Conservation (phyloP, 2,113 vertebrate species). For the Siniperca knerii region DNA sequence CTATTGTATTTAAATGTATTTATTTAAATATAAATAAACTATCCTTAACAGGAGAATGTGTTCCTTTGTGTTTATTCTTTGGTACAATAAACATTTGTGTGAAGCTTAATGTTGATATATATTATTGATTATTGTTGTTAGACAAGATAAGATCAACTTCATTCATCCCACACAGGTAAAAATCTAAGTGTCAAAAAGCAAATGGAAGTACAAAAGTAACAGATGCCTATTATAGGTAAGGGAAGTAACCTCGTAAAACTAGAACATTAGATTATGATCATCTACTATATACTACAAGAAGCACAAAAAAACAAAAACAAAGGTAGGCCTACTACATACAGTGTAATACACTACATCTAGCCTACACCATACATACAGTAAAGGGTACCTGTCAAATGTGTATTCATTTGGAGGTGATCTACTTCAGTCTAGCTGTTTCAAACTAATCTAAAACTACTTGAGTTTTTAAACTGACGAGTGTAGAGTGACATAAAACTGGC, state of each 20-base stretch:
- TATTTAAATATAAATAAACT: not conserved
- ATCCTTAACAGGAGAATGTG: not conserved
- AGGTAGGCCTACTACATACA: too few relatives aligned
- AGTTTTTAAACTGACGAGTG: not conserved
- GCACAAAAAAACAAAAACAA: not conserved
- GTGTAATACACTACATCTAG: not conserved
- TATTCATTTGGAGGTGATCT: not conserved
- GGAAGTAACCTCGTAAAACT: not conserved
- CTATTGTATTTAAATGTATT: not conserved
- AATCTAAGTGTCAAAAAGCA: not conserved
- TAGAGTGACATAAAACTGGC: not conserved
- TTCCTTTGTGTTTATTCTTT: not conserved
- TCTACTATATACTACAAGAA: not conserved
- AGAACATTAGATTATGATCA: not conserved
- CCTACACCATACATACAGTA: not conserved
- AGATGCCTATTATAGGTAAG: too few relatives aligned
- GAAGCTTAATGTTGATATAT: not conserved
- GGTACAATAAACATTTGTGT: not conserved
- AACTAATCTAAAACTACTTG: not conserved
- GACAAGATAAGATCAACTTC: not conserved
- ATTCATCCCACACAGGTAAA: not conserved
- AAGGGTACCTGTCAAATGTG: not conserved
- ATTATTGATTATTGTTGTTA: not conserved
- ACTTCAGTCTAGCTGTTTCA: not conserved
- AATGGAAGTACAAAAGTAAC: not conserved